phyloP scores from a whole-genome alignment of 2,797 vertebrate genomes.

The Gymnocypris eckloni region DNA sequence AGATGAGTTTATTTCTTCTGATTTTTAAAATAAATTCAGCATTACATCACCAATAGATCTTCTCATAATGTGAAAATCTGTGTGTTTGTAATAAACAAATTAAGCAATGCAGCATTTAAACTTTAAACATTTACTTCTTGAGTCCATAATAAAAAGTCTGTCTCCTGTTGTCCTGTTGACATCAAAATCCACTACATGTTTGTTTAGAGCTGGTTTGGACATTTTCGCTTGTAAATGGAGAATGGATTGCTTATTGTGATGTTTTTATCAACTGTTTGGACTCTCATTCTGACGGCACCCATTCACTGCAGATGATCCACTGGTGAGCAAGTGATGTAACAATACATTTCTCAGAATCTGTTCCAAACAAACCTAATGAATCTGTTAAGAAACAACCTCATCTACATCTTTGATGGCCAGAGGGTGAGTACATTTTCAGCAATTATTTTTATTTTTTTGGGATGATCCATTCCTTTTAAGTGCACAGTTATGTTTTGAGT shows the following conservation, averaged over 20 bases:
- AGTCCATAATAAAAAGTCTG: not conserved
- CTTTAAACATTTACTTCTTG: not conserved
- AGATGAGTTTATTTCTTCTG: not conserved
- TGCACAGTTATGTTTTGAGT: not conserved
- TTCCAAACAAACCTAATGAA: not conserved
- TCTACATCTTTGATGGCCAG: not conserved
- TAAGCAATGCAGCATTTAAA: not conserved
- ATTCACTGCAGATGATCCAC: not conserved
- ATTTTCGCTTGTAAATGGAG: not conserved
- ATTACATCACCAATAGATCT: not conserved
- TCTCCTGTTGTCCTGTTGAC: not conserved
- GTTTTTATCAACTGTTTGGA: not conserved
- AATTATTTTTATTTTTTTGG: not conserved
- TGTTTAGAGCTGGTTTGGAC: not conserved
- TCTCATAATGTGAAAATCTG: not conserved
- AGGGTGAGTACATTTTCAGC: not conserved
- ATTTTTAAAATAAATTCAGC: not conserved
- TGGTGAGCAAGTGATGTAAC: not conserved
- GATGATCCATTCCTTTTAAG: not conserved
- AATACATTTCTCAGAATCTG: not conserved
- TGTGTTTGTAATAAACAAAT: not conserved
- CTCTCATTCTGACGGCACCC: not conserved
- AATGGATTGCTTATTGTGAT: not conserved
- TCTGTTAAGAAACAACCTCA: not conserved
- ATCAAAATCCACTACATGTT: not conserved